Conservation (phyloP, 2,113 vertebrate species). For the Pedetes capensis region DNA sequence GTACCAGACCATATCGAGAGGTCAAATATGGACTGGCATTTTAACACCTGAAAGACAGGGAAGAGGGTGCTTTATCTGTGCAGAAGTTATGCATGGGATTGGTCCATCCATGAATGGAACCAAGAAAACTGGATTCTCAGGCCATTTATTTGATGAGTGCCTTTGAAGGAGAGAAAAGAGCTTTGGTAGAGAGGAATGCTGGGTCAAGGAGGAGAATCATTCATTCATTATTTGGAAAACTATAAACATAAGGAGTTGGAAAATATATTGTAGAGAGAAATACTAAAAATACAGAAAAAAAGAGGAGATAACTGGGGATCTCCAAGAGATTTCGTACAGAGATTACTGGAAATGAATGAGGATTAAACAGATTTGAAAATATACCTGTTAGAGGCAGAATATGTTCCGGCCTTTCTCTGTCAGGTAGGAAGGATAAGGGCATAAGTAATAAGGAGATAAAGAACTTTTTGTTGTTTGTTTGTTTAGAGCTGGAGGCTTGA, state of each 20-base stretch:
- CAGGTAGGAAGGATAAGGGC: neutral
- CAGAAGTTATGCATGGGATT: neutral
- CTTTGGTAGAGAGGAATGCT: neutral
- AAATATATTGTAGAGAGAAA: neutral
- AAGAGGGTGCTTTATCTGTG: neutral
- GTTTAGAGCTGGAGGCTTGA: too few relatives aligned
- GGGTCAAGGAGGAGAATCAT: neutral
- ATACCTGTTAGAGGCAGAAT: neutral
- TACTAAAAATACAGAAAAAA: neutral
- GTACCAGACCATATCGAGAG: neutral
- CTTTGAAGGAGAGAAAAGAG: neutral
- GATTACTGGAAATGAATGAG: neutral
- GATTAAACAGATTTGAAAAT: neutral
- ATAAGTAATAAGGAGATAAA: neutral
- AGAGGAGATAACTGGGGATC: neutral
- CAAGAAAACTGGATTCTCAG: neutral
- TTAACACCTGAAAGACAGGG: neutral
- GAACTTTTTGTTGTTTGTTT: neutral
- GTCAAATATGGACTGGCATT: neutral
- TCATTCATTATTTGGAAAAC: neutral
- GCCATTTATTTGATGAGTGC: neutral
- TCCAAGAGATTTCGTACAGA: neutral
- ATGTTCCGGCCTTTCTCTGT: neutral
- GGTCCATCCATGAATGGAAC: neutral
- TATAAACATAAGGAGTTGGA: neutral